phyloP scores from a whole-genome alignment of 1,140 invertebrate species.

The Arctopsyche grandis region DNA sequence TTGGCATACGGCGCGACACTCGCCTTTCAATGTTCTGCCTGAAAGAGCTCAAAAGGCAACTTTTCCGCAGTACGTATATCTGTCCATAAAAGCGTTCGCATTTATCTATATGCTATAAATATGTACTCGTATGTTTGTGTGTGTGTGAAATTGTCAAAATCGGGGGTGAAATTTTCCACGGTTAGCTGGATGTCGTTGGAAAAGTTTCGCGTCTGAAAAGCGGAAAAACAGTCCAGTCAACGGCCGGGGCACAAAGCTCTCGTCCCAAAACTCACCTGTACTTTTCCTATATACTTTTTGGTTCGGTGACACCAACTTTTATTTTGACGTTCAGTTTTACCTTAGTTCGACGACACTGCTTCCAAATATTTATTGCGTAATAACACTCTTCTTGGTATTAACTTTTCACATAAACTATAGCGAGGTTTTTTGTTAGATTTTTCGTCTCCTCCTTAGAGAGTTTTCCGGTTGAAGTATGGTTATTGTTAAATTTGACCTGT shows the following conservation, averaged over 20 bases:
- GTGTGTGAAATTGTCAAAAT: constrained; percentile 52
- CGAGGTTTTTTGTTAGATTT: too few relatives aligned
- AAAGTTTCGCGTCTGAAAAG: constrained; percentile 40
- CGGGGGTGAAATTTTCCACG: constrained; percentile 39
- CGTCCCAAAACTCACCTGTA: constrained; percentile 40
- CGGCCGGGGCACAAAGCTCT: constrained; percentile 41
- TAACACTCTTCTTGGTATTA: constrained; percentile 18
- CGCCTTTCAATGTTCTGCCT: constrained; percentile 52
- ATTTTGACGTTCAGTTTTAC: background rate
- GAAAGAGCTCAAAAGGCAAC: constrained; percentile 53
- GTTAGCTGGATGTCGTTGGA: constrained; percentile 14
- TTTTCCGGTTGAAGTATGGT: too few relatives aligned
- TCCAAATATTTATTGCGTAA: constrained; percentile 31
- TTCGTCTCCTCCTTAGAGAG: too few relatives aligned
- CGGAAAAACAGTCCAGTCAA: constrained; percentile 51
- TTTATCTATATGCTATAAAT: too few relatives aligned
- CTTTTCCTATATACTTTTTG: background rate
- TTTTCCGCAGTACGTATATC: constrained; percentile 44
- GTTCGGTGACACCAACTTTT: background rate
- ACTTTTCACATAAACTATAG: background rate
- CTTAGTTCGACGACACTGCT: constrained; percentile 2
- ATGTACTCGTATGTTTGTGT: constrained; percentile 16
- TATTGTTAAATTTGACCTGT: too few relatives aligned
- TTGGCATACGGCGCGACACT: constrained; percentile 39
- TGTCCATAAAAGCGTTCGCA: background rate